These are phyloP conservation scores for Dicentrarchus labrax DNA, from an alignment of 2,113 vertebrate species.

Conservation along the genomic window DNA sequence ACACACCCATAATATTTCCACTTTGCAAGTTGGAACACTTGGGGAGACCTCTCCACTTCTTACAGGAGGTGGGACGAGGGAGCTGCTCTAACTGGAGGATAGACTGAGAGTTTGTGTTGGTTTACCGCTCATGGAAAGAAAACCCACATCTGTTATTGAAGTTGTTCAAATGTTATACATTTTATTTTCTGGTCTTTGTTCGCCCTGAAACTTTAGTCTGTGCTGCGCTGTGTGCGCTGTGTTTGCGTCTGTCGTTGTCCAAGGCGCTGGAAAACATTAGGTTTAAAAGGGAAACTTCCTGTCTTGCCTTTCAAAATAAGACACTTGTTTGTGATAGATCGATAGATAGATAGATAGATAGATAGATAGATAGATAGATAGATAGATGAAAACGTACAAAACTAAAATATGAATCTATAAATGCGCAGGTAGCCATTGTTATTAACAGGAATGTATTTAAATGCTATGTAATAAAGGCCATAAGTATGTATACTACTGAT, in stretches of 20 bases:
- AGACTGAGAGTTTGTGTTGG: background rate
- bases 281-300: background rate
- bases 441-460: no score
- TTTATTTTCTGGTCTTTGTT: background rate
- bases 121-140: background rate
- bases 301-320: constrained; percentile 25
- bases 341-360: no score
- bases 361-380: no score
- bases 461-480: no score
- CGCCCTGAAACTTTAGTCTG: background rate
- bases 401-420: background rate
- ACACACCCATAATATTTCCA: constrained; percentile 51
- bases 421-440: no score
- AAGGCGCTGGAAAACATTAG: background rate
- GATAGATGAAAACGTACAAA: no score
- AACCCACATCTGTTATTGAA: no score
- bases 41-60: background rate
- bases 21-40: background rate
- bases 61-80: background rate
- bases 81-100: background rate
- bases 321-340: background rate
- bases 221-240: no score
- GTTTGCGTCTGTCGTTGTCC: no score
- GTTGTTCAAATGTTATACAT: background rate
- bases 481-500: no score